Evolutionary conservation across 2,113 vertebrate genomes (phyloP).

Genomic region (Odocoileus hemionus): DNA sequence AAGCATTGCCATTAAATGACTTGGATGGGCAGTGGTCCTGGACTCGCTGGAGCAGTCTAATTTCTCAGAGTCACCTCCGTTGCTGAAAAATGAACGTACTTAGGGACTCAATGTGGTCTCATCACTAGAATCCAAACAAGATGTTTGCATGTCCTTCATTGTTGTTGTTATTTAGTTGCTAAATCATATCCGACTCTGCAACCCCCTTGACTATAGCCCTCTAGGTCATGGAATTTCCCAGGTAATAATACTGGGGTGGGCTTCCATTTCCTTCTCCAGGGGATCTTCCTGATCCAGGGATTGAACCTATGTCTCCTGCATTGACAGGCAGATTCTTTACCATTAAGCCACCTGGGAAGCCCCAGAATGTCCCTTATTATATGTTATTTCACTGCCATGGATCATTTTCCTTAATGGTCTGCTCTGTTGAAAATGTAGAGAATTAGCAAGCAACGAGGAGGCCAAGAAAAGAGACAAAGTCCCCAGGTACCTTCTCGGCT

Average conservation of each 20-base stretch:
- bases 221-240: not conserved
- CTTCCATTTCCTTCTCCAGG: not conserved
- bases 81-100: not conserved
- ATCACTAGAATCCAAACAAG: not conserved
- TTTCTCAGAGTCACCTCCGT: not conserved
- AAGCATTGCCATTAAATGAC: not conserved
- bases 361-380: not conserved
- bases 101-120: not conserved
- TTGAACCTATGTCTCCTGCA: not conserved
- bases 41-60: not conserved
- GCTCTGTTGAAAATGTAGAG: not conserved
- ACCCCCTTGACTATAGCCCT: not conserved
- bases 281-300: not conserved
- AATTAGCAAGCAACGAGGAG: not conserved
- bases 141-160: not conserved
- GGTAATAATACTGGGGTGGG: not conserved
- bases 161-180: not conserved
- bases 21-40: not conserved
- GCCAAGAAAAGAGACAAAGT: not conserved
- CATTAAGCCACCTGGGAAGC: not conserved
- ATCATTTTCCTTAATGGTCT: not conserved
- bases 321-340: not conserved
- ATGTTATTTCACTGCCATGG: not conserved
- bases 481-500: conserved; percentile 45
- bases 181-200: not conserved